These are phyloP conservation scores for Elephantulus edwardii DNA, from an alignment of 2,113 vertebrate genomes.

Conservation along the genomic window DNA sequence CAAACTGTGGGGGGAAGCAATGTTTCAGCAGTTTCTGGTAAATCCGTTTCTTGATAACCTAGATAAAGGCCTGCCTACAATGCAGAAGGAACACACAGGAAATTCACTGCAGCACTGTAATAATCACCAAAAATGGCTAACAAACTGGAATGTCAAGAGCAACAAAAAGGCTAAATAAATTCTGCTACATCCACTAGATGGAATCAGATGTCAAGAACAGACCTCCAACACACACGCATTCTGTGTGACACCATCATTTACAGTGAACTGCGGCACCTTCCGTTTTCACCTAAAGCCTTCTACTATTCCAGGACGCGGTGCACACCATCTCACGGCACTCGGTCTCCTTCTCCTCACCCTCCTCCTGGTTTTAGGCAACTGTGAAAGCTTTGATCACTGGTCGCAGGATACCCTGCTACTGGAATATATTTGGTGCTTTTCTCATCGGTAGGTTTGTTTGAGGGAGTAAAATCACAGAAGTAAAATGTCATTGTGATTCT, in stretches of 20 bases:
- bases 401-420: not conserved
- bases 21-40: not conserved
- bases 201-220: not conserved
- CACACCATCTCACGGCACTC: not conserved
- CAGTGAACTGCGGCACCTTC: no score
- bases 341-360: not conserved
- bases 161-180: not conserved
- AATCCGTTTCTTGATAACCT: conserved; percentile 2
- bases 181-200: not conserved
- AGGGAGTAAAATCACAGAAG: not conserved
- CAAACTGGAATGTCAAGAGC: not conserved
- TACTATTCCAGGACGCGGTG: not conserved
- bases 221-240: not conserved
- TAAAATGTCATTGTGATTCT: not conserved
- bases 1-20: no score
- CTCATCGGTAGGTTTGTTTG: not conserved
- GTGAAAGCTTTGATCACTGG: not conserved
- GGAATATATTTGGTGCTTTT: not conserved
- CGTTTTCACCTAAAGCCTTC: not conserved
- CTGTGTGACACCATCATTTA: no score
- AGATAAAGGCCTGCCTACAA: not conserved
- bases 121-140: not conserved
- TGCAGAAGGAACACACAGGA: not conserved
- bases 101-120: not conserved
- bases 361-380: not conserved